A percentile compares a stretch with the other conserved stretches of the same genome.
These are phyloP conservation scores for Ianthella basta DNA, from an alignment of 37 sponge, comb jelly and placozoan genomes.

Conservation along the genomic window DNA sequence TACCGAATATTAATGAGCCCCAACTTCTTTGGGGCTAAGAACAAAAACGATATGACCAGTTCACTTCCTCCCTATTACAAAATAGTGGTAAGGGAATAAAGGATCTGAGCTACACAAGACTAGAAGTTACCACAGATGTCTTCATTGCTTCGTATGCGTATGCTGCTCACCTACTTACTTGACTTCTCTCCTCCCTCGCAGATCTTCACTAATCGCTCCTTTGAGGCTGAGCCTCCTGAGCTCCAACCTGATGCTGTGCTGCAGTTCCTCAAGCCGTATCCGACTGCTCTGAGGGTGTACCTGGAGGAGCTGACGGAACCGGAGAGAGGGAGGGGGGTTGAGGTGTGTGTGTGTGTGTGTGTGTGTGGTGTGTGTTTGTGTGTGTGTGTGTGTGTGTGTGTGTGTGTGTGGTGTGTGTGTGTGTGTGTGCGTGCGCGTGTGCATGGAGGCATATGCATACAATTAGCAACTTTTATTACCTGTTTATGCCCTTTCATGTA, in stretches of 20 bases:
- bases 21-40: too few species aligned
- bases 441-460: not conserved
- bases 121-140: too few species aligned
- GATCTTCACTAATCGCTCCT: not conserved
- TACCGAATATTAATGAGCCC: too few species aligned
- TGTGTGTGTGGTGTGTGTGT: slow-evolving; percentile 30
- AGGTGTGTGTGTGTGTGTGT: not conserved
- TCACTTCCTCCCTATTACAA: too few species aligned
- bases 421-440: slow-evolving; percentile 26
- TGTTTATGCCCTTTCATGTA: too few species aligned
- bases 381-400: slow-evolving; percentile 9
- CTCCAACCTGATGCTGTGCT: slow-evolving; percentile 41
- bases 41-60: too few species aligned
- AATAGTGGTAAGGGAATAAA: too few species aligned
- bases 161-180: too few species aligned
- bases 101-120: too few species aligned
- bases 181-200: slow-evolving; percentile 53
- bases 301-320: slow-evolving; percentile 84
- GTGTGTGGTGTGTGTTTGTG: slow-evolving; percentile 31
- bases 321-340: too few species aligned
- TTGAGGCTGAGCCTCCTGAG: not conserved
- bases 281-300: slow-evolving; percentile 54
- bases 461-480: not conserved
- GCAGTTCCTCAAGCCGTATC: slow-evolving; percentile 57
- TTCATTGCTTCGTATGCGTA: too few species aligned